Evolutionary conservation across 2,888 invertebrate genomes (phyloP).

Genomic region (Habroteleia sp.): DNA sequence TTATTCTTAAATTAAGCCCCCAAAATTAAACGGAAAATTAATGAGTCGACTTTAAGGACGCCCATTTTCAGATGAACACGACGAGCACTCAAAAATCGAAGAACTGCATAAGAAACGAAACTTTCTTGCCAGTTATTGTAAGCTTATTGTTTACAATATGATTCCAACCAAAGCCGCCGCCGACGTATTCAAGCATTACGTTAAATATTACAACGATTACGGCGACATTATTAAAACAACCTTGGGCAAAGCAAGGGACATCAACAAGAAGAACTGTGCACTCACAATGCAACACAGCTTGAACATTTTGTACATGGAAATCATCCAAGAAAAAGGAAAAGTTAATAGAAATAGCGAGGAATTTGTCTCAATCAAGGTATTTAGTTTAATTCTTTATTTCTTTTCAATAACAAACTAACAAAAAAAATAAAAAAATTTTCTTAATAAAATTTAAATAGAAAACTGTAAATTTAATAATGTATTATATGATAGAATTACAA

Average conservation of each 20-base stretch:
- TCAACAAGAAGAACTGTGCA: constrained; percentile 97
- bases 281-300: constrained; percentile 96
- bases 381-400: background rate
- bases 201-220: constrained; percentile 98
- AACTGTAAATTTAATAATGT: no score
- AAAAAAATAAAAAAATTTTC: no score
- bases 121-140: constrained; percentile 98
- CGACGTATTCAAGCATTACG: constrained; percentile 98
- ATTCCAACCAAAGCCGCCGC: constrained; percentile 95
- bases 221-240: constrained; percentile 99
- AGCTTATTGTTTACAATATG: constrained; percentile 98
- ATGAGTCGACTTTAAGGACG: constrained; percentile 13
- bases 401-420: no score
- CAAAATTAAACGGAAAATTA: constrained; percentile 16
- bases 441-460: no score
- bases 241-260: constrained; percentile 97
- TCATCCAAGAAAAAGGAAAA: constrained; percentile 81
- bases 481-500: no score
- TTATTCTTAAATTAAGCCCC: background rate
- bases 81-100: constrained; percentile 97
- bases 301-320: constrained; percentile 91
- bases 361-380: constrained; percentile 93
- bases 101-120: constrained; percentile 97
- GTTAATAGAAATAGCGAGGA: constrained; percentile 89
- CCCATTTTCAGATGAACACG: constrained; percentile 88